Evolutionary conservation across 2,113 vertebrate species (phyloP), one percentile per base, ranked within the genome.

Genomic region (Hipposideros armiger): DNA sequence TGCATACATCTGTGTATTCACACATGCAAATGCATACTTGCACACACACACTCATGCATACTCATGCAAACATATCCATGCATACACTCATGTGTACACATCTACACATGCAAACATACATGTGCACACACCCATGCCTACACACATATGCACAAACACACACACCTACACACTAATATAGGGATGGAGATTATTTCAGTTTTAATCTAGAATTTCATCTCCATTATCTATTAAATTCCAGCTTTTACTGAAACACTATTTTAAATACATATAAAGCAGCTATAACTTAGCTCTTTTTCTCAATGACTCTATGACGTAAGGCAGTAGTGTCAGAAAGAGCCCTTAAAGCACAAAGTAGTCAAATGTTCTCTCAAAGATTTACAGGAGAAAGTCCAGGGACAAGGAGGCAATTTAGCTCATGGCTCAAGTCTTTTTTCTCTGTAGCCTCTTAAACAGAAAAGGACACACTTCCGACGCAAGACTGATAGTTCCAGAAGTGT

Each of bases 201-300:
- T 97, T 93, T 97, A 96, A 96, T 82, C 89, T 96, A 86, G 78
- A 95, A 84, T 42, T 50, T 91, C 77, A 96, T 89, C 40, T 87
- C 77, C 88, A 78, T 87, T 45, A 72, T 26, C 77, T 96, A 74
- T 70, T 78, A 77, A 94, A 91, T 54, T 52, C 56, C 88, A 70
- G 42, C 32, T 76, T n/a, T 95, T 95, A 64, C 22, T 64, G 30
- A 87, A 87, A 42, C 11, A 16, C 74, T 72, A 42, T 83, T 67
- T 85, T 86, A 94, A 93, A 92, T 2, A n/a, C 19, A 76, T 16
- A 76, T 28, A 56, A 83, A 88, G 56, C 30, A 56, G 36, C 42
- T 86, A 20, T 42, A 77, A 89, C 32, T 87, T 56, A 82, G 36
- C 19, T 82, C 28, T 95, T 88, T 76, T 40, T 80, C 32, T 89